Conservation (phyloP, 2,797 vertebrate genomes). For the Myotis daubentonii region DNA sequence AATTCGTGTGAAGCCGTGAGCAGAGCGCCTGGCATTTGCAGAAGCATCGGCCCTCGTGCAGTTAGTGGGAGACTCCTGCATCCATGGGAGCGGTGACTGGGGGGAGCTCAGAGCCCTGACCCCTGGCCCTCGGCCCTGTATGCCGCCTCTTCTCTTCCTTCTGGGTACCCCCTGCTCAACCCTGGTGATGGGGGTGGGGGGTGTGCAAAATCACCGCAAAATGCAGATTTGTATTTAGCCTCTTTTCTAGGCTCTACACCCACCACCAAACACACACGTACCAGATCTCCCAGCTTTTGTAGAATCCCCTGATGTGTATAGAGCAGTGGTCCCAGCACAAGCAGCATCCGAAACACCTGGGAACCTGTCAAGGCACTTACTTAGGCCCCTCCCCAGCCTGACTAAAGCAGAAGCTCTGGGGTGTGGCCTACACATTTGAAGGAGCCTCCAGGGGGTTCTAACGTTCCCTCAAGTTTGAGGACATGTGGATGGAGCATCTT, state of each 20-base stretch:
- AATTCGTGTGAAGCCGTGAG: accelerated
- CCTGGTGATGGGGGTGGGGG: too few species aligned
- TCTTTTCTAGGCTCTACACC: neutral
- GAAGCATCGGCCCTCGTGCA: neutral
- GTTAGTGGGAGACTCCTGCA: neutral
- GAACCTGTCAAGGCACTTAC: neutral
- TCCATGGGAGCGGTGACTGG: accelerated
- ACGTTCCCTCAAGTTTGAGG: neutral
- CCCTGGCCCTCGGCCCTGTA: neutral
- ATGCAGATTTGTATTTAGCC: neutral
- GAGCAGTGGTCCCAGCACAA: neutral
- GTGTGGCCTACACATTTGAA: neutral
- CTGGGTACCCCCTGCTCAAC: neutral
- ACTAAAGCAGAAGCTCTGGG: neutral
- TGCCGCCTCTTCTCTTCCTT: neutral
- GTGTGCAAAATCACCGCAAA: neutral
- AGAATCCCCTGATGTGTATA: neutral
- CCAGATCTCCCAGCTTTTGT: neutral
- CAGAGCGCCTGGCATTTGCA: too few species aligned
- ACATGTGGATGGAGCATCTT: neutral
- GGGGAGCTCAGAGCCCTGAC: neutral
- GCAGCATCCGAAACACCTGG: neutral
- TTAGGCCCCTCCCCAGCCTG: neutral
- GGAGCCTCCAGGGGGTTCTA: neutral
- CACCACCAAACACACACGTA: neutral